Percentiles rank a stretch among this genome's conserved stretches.
Evolutionary conservation across 2,797 vertebrate species (phyloP).

Genomic region (Aplochiton taeniatus): DNA sequence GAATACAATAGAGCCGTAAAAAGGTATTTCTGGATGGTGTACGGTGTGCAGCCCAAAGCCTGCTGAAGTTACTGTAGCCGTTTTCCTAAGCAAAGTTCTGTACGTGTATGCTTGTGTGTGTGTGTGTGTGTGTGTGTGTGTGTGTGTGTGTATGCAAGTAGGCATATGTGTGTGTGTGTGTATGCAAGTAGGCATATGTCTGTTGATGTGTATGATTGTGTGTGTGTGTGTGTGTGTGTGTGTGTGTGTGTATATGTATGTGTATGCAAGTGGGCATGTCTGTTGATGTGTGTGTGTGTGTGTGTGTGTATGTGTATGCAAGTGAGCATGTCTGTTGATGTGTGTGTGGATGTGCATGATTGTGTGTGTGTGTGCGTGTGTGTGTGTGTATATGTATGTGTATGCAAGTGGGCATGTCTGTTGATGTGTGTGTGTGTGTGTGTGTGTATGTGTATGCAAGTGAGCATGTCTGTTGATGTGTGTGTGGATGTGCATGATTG

Average conservation of each 20-base stretch:
- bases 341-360: too few species aligned
- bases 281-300: conserved; percentile 13
- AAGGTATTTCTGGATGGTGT: too few species aligned
- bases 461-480: too few species aligned
- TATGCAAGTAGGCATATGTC: not conserved
- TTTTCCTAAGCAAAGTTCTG: not conserved
- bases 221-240: conserved; percentile 7
- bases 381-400: conserved; percentile 1
- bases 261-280: too few species aligned
- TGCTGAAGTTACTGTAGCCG: too few species aligned
- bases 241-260: not conserved
- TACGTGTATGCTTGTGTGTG: not conserved
- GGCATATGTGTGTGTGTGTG: conserved; percentile 9
- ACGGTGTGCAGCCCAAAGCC: too few species aligned
- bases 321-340: too few species aligned
- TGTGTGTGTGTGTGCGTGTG: not conserved
- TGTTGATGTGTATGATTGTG: conserved; percentile 1
- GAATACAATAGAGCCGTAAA: too few species aligned
- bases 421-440: conserved; percentile 5
- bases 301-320: too few species aligned
- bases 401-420: not conserved
- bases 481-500: not conserved
- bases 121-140: not conserved
- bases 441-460: conserved; percentile 1
- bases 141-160: not conserved